Conservation (phyloP, 53 echinoderm and acorn worm genomes). For the Astropecten irregularis region DNA sequence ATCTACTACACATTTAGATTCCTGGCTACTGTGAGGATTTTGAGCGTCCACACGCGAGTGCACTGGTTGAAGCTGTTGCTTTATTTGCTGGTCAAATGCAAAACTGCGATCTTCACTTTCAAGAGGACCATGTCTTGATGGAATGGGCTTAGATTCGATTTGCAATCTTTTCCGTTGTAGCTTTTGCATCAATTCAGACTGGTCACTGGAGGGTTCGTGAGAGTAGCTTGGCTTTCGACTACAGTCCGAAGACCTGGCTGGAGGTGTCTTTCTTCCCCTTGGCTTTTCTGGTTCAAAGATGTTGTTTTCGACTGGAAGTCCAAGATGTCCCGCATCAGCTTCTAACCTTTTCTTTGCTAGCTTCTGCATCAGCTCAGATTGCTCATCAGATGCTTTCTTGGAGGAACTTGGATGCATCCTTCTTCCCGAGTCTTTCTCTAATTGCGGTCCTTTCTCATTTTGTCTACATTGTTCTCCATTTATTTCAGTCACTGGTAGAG, state of each 20-base stretch:
- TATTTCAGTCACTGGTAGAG: neutral
- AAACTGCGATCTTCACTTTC: neutral
- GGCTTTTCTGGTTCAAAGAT: neutral
- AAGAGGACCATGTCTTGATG: neutral
- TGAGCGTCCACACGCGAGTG: neutral
- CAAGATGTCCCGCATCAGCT: neutral
- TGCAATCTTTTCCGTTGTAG: neutral
- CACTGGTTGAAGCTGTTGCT: neutral
- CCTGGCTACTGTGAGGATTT: too few species aligned
- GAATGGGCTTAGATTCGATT: neutral
- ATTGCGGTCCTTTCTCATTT: neutral
- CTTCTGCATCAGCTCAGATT: constrained; percentile 40
- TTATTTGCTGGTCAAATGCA: neutral
- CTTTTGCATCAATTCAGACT: constrained; percentile 29
- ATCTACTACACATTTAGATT: neutral
- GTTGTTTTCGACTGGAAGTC: neutral
- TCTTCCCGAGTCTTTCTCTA: too few species aligned
- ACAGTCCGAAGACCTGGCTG: neutral
- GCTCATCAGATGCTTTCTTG: neutral
- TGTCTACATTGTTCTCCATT: neutral
- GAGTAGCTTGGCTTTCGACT: neutral
- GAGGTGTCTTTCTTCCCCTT: neutral
- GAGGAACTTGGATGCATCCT: neutral
- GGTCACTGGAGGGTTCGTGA: neutral
- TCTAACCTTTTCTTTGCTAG: constrained; percentile 10